Conservation (phyloP, 2,797 vertebrate genomes). For the Bovichtus diacanthus region DNA sequence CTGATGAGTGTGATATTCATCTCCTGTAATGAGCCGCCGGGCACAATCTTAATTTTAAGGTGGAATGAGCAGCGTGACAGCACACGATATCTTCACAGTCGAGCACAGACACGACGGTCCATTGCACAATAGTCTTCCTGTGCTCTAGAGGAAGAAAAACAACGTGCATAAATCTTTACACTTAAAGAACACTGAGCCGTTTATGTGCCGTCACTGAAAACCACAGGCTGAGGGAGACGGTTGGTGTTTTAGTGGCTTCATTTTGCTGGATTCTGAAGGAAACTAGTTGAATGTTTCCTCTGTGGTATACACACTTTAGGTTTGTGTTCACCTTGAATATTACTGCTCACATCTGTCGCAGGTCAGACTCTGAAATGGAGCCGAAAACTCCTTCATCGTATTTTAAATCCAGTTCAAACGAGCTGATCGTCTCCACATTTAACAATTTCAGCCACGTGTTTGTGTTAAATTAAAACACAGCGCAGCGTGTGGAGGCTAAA, state of each 20-base stretch:
- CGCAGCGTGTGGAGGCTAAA: conserved; percentile 7
- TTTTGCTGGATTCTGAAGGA: neutral
- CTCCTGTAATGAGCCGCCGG: neutral
- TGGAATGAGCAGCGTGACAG: neutral
- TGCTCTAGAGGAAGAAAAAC: neutral
- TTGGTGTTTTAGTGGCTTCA: neutral
- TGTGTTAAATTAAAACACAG: neutral
- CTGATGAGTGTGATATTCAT: no score
- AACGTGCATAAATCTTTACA: neutral
- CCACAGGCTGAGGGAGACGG: neutral
- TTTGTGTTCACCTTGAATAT: neutral
- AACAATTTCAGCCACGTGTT: neutral
- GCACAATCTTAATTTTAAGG: neutral
- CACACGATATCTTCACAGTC: neutral
- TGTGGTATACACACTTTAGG: neutral
- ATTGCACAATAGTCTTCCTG: neutral
- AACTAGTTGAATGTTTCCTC: neutral
- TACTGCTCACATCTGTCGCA: neutral
- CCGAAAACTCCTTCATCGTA: neutral
- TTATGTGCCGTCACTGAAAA: neutral
- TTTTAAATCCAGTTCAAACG: neutral
- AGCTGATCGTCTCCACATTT: neutral
- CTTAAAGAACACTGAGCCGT: neutral
- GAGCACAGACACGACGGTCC: neutral
- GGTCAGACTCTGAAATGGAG: neutral